Percentiles rank a stretch among this genome's conserved stretches.
phyloP scores from a whole-genome alignment of 1,140 invertebrate species.

The Macrotrachela quadricornifera region DNA sequence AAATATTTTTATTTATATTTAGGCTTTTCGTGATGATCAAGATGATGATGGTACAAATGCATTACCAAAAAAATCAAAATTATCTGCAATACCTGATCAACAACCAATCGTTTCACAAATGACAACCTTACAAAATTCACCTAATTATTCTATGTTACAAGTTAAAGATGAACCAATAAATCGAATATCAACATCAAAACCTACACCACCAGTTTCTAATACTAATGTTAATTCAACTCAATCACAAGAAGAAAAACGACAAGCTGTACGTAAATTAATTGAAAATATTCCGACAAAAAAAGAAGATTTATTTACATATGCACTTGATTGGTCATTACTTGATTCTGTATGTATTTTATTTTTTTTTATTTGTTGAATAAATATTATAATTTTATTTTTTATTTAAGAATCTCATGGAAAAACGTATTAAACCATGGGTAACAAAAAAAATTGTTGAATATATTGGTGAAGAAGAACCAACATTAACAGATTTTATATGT shows the following conservation, averaged over 20 bases:
- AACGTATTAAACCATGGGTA: conserved; percentile 90
- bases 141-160: too few species aligned
- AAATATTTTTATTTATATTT: not conserved
- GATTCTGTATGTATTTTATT: conserved; percentile 87
- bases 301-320: conserved; percentile 74
- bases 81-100: conserved; percentile 4
- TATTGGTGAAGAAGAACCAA: conserved; percentile 95
- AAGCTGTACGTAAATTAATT: conserved; percentile 83
- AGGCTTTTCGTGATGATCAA: conserved; percentile 42
- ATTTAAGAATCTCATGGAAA: conserved; percentile 78
- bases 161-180: conserved; percentile 15
- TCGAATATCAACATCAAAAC: conserved; percentile 7
- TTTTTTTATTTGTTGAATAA: conserved; percentile 39
- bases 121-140: not conserved
- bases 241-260: conserved; percentile 86
- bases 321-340: conserved; percentile 69
- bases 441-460: conserved; percentile 99
- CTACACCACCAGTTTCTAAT: conserved; percentile 35
- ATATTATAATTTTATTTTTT: too few species aligned
- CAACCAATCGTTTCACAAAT: conserved; percentile 2
- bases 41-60: conserved; percentile 36
- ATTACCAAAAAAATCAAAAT: conserved; percentile 14
- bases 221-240: conserved; percentile 16
- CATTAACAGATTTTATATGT: conserved; percentile 92
- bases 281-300: conserved; percentile 95